These are phyloP conservation scores for Eupithecia centaureata DNA, from an alignment of 2,888 invertebrate genomes.

Conservation along the genomic window DNA sequence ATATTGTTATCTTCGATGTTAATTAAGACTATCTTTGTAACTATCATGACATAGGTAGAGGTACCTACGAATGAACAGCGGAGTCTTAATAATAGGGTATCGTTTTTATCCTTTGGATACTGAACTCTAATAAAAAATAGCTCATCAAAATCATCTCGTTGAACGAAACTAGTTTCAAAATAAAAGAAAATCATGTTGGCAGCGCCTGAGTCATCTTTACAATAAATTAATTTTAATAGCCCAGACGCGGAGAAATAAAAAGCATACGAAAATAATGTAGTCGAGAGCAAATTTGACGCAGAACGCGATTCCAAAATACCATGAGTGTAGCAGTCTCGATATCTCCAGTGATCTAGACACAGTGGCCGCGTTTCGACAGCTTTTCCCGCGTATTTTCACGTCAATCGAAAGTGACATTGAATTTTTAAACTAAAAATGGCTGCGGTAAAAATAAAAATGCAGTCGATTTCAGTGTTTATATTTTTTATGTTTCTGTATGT, in stretches of 20 bases:
- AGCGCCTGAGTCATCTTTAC: constrained; percentile 35
- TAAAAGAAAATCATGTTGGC: constrained; percentile 8
- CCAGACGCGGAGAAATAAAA: constrained; percentile 21
- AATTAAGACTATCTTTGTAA: too few species aligned
- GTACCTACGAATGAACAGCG: too few species aligned
- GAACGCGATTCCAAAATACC: constrained; percentile 28
- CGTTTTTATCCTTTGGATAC: too few species aligned
- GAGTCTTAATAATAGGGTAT: too few species aligned
- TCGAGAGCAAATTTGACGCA: constrained; percentile 34
- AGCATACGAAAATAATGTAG: constrained; percentile 38
- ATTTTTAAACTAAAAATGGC: constrained; percentile 44
- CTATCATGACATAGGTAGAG: too few species aligned
- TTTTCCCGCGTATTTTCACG: constrained; percentile 52
- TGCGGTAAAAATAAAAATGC: constrained; percentile 32
- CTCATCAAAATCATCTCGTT: not conserved
- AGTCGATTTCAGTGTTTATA: constrained; percentile 49
- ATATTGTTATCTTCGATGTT: too few species aligned
- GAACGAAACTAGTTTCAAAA: constrained; percentile 2
- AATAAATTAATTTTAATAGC: constrained; percentile 40
- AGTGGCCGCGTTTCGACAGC: constrained; percentile 49
- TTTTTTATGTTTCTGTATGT: constrained; percentile 55
- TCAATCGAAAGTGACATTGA: constrained; percentile 38
- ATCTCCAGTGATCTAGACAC: constrained; percentile 65
- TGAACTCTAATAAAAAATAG: not conserved
- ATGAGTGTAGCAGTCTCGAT: not conserved